Conservation (phyloP, 2,888 invertebrate genomes). For the Ochropleura plecta region DNA sequence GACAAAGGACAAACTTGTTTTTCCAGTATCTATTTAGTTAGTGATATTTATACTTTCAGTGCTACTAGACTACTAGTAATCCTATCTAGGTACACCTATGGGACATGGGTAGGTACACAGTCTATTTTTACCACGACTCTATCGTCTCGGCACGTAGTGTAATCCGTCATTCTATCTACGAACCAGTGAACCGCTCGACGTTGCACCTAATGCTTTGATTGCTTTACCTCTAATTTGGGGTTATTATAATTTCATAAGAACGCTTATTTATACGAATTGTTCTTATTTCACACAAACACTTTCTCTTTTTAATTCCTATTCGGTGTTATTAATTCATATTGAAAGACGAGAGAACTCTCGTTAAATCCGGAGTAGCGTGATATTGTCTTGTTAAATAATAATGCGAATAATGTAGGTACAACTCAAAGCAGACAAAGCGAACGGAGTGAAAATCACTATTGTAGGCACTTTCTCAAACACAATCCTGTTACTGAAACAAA, state of each 20-base stretch:
- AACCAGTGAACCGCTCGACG: not conserved
- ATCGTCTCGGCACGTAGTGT: not conserved
- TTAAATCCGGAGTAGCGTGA: slow-evolving; percentile 53
- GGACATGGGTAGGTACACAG: no score
- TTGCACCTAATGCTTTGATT: slow-evolving; percentile 42
- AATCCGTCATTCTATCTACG: not conserved
- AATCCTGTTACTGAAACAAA: slow-evolving; percentile 60
- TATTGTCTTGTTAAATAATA: slow-evolving; percentile 62
- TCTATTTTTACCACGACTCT: not conserved
- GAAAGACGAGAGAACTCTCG: slow-evolving; percentile 44
- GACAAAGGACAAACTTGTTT: not conserved
- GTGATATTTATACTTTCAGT: no score
- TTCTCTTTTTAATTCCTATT: slow-evolving; percentile 49
- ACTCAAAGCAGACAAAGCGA: slow-evolving; percentile 56
- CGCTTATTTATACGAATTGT: slow-evolving; percentile 39
- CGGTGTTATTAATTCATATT: slow-evolving; percentile 48
- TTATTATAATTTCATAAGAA: slow-evolving; percentile 50
- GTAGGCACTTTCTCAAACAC: slow-evolving; percentile 59
- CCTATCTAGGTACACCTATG: not conserved
- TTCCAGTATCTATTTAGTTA: not conserved
- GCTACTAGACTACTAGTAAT: not conserved
- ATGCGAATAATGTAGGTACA: slow-evolving; percentile 59
- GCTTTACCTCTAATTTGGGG: slow-evolving; percentile 30
- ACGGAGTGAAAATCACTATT: slow-evolving; percentile 59
- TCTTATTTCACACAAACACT: slow-evolving; percentile 44